Conservation (phyloP, 2,888 invertebrate species). For the Ormyrus nitidulus region DNA sequence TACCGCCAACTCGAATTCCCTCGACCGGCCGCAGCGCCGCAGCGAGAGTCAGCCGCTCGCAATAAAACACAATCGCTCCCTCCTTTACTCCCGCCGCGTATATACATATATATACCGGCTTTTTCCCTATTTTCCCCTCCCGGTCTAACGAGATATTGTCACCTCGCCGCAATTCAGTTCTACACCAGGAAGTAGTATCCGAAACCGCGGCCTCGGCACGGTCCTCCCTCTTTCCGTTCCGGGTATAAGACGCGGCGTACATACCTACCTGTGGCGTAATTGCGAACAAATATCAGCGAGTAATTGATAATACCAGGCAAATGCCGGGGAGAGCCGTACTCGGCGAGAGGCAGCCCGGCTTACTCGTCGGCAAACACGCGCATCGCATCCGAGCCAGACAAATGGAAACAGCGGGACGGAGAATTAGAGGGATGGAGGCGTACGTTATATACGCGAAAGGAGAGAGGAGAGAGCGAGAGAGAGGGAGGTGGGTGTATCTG, state of each 20-base stretch:
- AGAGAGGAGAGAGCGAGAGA: background rate
- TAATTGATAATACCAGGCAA: constrained; percentile 54
- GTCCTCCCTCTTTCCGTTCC: background rate
- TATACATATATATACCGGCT: background rate
- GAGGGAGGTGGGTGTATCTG: constrained; percentile 42
- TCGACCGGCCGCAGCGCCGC: background rate
- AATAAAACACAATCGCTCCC: constrained; percentile 48
- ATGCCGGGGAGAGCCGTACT: constrained; percentile 20
- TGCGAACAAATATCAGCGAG: constrained; percentile 54
- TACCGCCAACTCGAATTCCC: constrained; percentile 41
- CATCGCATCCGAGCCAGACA: background rate
- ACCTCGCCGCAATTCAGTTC: constrained; percentile 34
- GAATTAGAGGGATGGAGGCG: constrained; percentile 42
- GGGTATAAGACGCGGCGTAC: constrained; percentile 10
- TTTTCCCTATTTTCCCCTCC: background rate
- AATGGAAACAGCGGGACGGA: constrained; percentile 40
- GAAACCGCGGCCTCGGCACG: constrained; percentile 2
- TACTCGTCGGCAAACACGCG: constrained; percentile 5
- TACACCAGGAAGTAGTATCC: constrained; percentile 14
- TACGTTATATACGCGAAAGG: background rate
- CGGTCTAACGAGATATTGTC: constrained; percentile 55
- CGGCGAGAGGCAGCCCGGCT: background rate
- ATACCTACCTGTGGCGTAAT: constrained; percentile 34
- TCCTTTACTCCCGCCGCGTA: background rate
- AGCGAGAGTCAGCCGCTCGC: background rate